Evolutionary conservation across 2,888 invertebrate species (phyloP).

Genomic region (Byasa hedistus): DNA sequence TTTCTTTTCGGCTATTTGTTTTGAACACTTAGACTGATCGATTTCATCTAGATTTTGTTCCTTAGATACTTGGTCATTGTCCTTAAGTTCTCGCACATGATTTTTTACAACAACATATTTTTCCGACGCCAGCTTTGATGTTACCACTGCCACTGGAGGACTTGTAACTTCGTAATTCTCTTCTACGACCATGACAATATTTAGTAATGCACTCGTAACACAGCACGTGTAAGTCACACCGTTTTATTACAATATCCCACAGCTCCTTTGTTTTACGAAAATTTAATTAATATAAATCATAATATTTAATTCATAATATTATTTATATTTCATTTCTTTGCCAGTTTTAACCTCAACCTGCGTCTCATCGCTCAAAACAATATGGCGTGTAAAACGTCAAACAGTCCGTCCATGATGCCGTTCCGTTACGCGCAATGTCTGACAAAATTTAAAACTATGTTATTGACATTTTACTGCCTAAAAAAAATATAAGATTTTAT

Average conservation of each 20-base stretch:
- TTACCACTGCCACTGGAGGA: conserved; percentile 37
- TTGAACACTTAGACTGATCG: conserved; percentile 21
- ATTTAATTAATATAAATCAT: background rate
- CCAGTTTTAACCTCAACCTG: background rate
- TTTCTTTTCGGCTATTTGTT: conserved; percentile 31
- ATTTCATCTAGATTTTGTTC: background rate
- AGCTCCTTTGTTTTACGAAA: background rate
- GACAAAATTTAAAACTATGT: too few species aligned
- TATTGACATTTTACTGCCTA: too few species aligned
- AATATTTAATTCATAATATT: background rate
- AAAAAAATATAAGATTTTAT: too few species aligned
- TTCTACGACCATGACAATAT: conserved; percentile 50
- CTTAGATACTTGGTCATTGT: background rate
- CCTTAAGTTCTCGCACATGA: conserved; percentile 48
- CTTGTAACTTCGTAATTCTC: conserved; percentile 38
- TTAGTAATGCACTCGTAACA: background rate
- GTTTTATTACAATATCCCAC: background rate
- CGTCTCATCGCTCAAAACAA: background rate
- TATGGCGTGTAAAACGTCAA: conserved; percentile 7
- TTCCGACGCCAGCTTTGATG: conserved; percentile 38
- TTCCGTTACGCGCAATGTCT: background rate
- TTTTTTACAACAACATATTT: conserved; percentile 53
- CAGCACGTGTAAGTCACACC: background rate
- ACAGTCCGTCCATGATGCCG: background rate
- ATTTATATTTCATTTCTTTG: background rate